Evolutionary conservation across 2,113 vertebrate species (phyloP), one percentile per base, ranked within the genome.

Genomic region (Salvelinus namaycush): DNA sequence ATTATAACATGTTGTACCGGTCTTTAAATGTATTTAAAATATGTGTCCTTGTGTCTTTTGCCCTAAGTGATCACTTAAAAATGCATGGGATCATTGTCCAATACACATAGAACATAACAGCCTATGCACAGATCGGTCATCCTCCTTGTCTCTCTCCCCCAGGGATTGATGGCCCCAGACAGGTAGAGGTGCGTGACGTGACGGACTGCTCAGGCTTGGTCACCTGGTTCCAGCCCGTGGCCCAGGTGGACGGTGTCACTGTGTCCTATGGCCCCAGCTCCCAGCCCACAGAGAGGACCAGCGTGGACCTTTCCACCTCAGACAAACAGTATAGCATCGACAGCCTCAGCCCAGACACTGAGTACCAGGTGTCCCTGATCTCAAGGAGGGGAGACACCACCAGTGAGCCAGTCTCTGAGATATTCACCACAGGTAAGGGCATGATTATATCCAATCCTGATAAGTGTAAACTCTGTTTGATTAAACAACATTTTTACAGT

Each of bases 121-220:
- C 9, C 39, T 12, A 3, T 12, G 8, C 39, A 39, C 39, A 39
- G 39, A 39, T 39, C 39, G 8, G n/a, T 26, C 24, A 20, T 44
- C 67, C 12, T 44, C 31, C 16, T 6, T 20, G 8, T n/a, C 34
- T 16, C 67, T 3, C 68, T 18, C 49, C 0, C 39, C 57, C 87
- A 99, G 97, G 92, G 70, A 91, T 98, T 0, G 96, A 99, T 22
- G 92, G 95, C 7, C 97, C 97, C 1, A 93, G 85, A 77, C 95
- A 97, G 79, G 85, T 97, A 0, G 95, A 97, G 75, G 95, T 95
- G 66, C 95, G 88, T 75, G 95, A 97, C 0, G 89, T 99, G 68
- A 97, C 95, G 0, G 97, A 97, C 86, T 95, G 93, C 60, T 97
- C 95, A 0, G 96, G 95, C 0, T 91, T 98, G 13, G 87, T 99